These are phyloP conservation scores for Pseudotriccus pelzelni DNA, from an alignment of 2,797 vertebrate species.

Conservation along the genomic window DNA sequence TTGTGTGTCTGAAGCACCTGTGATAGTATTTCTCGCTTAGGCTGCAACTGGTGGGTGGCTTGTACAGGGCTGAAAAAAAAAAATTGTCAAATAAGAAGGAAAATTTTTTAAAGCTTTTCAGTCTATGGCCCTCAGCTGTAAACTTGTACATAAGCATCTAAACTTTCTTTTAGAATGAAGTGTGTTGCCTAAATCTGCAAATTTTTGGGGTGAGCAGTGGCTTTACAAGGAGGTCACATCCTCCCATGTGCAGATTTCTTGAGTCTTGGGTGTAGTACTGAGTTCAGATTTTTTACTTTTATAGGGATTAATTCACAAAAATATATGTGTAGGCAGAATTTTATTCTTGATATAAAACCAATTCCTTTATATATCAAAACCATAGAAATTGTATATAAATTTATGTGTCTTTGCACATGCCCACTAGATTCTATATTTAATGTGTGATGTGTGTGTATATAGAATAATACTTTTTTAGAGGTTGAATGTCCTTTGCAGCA, in stretches of 20 bases:
- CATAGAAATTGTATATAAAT: too few relatives aligned
- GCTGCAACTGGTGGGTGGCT: neutral
- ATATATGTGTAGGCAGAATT: neutral
- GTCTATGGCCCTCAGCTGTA: neutral
- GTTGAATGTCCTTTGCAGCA: neutral
- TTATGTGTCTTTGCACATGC: neutral
- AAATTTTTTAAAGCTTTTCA: neutral
- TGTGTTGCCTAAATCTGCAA: neutral
- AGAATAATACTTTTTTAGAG: neutral
- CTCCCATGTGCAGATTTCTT: neutral
- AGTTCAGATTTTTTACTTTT: neutral
- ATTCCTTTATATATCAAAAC: neutral
- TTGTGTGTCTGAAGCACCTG: neutral
- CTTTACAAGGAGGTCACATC: neutral
- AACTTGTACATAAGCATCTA: neutral
- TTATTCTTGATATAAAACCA: neutral
- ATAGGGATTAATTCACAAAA: accelerated
- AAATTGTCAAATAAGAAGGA: neutral
- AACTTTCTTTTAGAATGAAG: neutral
- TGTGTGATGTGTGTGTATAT: neutral
- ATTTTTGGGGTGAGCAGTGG: neutral
- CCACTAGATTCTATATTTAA: neutral
- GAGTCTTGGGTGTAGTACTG: neutral
- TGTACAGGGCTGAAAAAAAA: neutral
- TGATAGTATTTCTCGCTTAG: neutral